Base-by-base conservation (phyloP, 2,888 invertebrate species). In the Malachius bipustulatus region DNA sequence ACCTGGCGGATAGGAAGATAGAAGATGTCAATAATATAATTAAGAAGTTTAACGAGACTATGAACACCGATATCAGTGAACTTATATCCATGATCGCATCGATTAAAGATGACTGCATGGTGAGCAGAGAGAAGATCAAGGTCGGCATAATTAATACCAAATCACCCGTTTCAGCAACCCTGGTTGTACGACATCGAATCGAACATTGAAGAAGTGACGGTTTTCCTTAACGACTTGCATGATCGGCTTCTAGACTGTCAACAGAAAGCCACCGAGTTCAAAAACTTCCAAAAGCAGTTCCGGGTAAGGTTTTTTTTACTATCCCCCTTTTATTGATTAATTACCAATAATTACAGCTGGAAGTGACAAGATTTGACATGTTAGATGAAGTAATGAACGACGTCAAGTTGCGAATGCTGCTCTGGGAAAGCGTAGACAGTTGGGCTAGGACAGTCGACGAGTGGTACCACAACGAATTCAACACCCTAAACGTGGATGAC, bases 201-300 rank as follows among this genome's bases (percentile, higher is more conserved):
- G 0, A 75, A 82, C 37, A 68, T 74, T 16, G 70, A 71, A 4
- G 71, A 72, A 47, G 82, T 82, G 2, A 64, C 72, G 40, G 67
- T 69, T 15, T 68, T 73, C 4, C 64, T 91, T 3, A 70, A 71
- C 4, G 71, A 71, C 2, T 63, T 89, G 0, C 63, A 71, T 38
- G 70, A 71, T 2, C 72, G 73, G 41, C 65, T 91, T 13, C 60
- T 63, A 9, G 70, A 62, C 0, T 79, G 81, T 41, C 71, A 77
- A 34, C 67, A 70, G n/a, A 66, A 69, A 37, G 83, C 87, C 1
- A 75, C 72, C 35, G 77, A 82, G 50, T 87, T 78, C 54, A 75
- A 82, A 43, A 71, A 73, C 1, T 82, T 84, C 65, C 90, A 91
- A 59, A 87, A 82, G 56, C 75, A 81, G 53, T 88, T 90, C 52